phyloP scores from a whole-genome alignment of 2,888 invertebrate species.

The Volucella zonaria region DNA sequence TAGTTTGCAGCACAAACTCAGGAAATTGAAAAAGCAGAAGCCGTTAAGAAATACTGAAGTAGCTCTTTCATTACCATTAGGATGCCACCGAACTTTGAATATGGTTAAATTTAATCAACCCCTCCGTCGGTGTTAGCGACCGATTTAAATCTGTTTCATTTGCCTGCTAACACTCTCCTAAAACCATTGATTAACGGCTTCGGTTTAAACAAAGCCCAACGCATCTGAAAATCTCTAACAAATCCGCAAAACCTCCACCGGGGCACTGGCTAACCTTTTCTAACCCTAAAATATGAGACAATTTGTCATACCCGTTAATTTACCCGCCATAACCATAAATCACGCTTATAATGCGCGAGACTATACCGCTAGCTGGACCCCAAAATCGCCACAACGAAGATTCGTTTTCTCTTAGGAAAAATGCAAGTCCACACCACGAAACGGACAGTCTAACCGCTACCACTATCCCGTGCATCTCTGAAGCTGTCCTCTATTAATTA shows the following conservation, averaged over 20 bases:
- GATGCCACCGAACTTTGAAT: too few species aligned
- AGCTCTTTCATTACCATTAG: too few species aligned
- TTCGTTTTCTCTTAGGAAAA: conserved; percentile 35
- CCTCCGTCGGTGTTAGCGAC: too few species aligned
- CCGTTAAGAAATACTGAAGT: too few species aligned
- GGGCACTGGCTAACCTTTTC: conserved; percentile 10
- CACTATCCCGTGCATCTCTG: neutral
- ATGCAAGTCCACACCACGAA: conserved; percentile 6
- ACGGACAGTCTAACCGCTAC: conserved; percentile 27
- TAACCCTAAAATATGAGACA: conserved; percentile 62
- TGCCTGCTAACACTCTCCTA: too few species aligned
- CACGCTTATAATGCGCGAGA: conserved; percentile 66
- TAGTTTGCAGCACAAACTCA: too few species aligned
- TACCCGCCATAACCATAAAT: conserved; percentile 62
- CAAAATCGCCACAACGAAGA: conserved; percentile 45
- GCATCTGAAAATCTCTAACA: neutral
- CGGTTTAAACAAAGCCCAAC: neutral
- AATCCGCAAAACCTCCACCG: conserved; percentile 13
- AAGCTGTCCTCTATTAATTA: conserved; percentile 66
- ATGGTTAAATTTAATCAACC: too few species aligned
- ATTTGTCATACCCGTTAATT: conserved; percentile 68
- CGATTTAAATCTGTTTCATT: too few species aligned
- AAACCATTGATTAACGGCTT: conserved; percentile 36
- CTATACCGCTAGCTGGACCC: conserved; percentile 40
- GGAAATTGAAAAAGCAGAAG: too few species aligned